These are phyloP conservation scores for Psophia crepitans DNA, from an alignment of 2,113 vertebrate genomes.

Conservation along the genomic window DNA sequence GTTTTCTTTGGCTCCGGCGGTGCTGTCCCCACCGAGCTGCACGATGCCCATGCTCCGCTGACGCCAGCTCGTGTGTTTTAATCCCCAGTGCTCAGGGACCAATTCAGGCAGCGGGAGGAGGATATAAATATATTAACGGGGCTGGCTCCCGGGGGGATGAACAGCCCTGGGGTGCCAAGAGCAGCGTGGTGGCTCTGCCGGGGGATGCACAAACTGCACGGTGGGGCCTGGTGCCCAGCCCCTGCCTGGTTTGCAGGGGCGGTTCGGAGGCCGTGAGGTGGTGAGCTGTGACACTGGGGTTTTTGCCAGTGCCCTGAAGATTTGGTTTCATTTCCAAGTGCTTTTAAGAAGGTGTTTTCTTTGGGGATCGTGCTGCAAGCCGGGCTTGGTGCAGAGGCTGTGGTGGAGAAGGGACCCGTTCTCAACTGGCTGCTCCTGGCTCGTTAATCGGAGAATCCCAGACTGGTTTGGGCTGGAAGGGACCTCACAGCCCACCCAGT, in stretches of 20 bases:
- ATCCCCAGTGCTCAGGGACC: background rate
- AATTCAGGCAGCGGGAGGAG: background rate
- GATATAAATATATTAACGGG: background rate
- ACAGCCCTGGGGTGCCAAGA: background rate
- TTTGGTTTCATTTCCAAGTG: background rate
- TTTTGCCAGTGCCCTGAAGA: background rate
- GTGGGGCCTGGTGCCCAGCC: fast-evolving
- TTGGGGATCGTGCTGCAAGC: fast-evolving
- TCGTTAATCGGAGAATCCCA: too few species aligned
- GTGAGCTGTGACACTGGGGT: background rate
- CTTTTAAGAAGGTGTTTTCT: background rate
- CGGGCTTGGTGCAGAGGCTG: background rate
- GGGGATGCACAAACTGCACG: background rate
- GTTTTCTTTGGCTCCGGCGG: background rate
- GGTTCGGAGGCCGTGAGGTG: background rate
- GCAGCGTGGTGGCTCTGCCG: fast-evolving
- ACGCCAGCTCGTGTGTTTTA: background rate
- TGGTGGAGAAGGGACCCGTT: background rate
- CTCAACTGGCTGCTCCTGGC: fast-evolving
- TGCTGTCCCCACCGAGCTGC: background rate
- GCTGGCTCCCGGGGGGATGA: background rate
- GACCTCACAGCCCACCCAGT: too few species aligned
- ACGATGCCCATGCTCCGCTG: fast-evolving
- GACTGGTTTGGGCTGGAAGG: too few species aligned
- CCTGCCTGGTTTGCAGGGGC: background rate